These are phyloP conservation scores for Rhincodon typus DNA, from an alignment of 2,797 vertebrate genomes.

Conservation along the genomic window DNA sequence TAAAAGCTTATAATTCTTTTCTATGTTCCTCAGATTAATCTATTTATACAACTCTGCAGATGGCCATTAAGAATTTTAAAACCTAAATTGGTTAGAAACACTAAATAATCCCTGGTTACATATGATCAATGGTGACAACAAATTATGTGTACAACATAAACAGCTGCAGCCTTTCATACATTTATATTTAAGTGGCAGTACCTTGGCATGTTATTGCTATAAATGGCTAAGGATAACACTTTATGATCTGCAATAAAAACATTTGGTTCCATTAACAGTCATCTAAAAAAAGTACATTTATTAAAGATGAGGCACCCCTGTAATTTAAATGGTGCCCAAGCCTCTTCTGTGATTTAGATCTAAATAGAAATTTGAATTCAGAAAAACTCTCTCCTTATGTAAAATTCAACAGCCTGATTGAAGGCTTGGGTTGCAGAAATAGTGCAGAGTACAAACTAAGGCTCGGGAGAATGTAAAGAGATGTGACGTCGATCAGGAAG, in stretches of 20 bases:
- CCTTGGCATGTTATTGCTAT: not conserved
- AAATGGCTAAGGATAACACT: not conserved
- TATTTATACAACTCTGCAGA: not conserved
- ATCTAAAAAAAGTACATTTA: not conserved
- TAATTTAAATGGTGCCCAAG: not conserved
- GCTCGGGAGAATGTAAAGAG: not conserved
- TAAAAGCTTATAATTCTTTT: not conserved
- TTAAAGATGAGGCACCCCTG: not conserved
- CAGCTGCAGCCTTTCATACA: not conserved
- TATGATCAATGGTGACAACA: not conserved
- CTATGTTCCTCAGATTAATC: not conserved
- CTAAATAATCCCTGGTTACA: not conserved
- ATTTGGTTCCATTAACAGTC: not conserved
- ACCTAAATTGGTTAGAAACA: not conserved
- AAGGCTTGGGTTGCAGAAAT: not conserved
- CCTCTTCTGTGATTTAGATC: not conserved
- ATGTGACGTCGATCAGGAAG: not conserved
- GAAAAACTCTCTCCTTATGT: not conserved
- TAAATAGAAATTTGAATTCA: not conserved
- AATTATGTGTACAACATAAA: not conserved
- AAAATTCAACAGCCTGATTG: not conserved
- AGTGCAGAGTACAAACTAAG: not conserved
- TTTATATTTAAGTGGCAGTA: not conserved
- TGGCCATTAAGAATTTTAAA: not conserved
- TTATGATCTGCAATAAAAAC: not conserved